Evolutionary conservation across 2,797 vertebrate species (phyloP).

Genomic region (Rousettus madagascariensis): DNA sequence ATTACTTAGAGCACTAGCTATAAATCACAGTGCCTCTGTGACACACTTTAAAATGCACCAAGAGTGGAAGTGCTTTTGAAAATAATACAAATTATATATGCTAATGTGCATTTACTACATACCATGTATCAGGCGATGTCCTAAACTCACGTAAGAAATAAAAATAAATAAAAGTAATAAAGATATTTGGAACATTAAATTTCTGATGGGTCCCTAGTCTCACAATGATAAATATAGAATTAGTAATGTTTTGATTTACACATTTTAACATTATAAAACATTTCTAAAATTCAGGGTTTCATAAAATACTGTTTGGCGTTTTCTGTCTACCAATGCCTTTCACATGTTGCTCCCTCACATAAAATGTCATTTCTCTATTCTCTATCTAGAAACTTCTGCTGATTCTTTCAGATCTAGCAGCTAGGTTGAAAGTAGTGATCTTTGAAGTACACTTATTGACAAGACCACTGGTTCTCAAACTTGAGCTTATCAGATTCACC

Average conservation of each 20-base stretch:
- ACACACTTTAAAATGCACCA: neutral
- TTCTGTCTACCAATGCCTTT: neutral
- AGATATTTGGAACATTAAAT: neutral
- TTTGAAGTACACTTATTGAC: neutral
- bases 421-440: neutral
- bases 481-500: neutral
- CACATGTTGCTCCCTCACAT: neutral
- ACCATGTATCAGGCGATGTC: neutral
- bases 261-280: neutral
- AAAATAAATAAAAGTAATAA: neutral
- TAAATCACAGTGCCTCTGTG: conserved; percentile 11
- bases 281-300: neutral
- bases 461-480: neutral
- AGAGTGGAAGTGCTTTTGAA: neutral
- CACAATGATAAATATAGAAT: neutral
- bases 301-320: neutral
- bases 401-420: neutral
- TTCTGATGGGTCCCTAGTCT: neutral
- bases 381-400: neutral
- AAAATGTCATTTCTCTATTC: neutral
- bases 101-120: neutral
- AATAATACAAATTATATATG: conserved; percentile 13
- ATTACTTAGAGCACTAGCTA: conserved; percentile 13
- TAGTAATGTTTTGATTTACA: neutral
- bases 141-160: neutral